phyloP scores from a whole-genome alignment of 1,140 invertebrate species.

The Pogonus chalceus region DNA sequence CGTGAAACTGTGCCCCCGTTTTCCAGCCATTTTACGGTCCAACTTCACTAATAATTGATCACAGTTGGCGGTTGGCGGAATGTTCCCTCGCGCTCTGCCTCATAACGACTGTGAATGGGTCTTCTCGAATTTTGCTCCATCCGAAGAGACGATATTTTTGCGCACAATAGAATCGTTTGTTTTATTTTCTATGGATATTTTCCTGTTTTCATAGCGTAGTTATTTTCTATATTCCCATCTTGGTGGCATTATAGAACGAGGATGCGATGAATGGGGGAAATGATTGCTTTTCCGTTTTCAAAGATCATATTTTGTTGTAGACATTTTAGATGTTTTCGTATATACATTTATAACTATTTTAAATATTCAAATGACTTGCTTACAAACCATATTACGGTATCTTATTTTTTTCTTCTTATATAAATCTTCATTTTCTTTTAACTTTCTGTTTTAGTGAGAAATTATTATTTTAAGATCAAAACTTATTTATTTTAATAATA shows the following conservation, averaged over 20 bases:
- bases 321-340: too few species aligned
- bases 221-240: constrained; percentile 1
- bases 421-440: too few species aligned
- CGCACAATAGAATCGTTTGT: neutral
- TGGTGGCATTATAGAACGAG: neutral
- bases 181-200: constrained; percentile 5
- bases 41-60: constrained; percentile 3
- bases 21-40: constrained; percentile 1
- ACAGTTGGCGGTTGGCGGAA: neutral
- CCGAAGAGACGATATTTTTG: neutral
- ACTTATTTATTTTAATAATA: too few species aligned
- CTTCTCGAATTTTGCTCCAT: neutral
- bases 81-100: neutral
- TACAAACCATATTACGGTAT: too few species aligned
- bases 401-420: too few species aligned
- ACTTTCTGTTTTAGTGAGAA: too few species aligned
- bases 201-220: constrained; percentile 1
- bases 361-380: too few species aligned
- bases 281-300: too few species aligned
- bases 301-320: too few species aligned
- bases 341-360: too few species aligned
- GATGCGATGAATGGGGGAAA: too few species aligned
- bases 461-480: too few species aligned
- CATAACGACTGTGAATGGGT: neutral
- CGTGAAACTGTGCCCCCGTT: neutral